Conservation (phyloP, 30 jellyfish, hydroid and myxozoan species). For the Aurelia coerulea region DNA sequence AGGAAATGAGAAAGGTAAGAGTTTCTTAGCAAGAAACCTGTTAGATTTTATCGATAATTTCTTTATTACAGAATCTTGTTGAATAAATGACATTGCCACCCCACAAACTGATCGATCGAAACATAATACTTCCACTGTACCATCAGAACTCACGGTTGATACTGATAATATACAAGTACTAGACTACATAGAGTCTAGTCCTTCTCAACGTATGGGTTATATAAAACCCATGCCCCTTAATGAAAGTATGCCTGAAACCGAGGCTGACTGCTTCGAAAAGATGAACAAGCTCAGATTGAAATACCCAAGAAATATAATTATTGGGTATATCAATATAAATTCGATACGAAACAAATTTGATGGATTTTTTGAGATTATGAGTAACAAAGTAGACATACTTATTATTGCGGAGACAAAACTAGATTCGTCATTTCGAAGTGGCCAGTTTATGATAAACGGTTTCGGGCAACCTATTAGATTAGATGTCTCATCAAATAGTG, state of each 20-base stretch:
- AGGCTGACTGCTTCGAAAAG: not conserved
- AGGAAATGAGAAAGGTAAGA: not conserved
- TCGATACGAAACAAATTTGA: slow-evolving; percentile 38
- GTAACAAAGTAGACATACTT: slow-evolving; percentile 34
- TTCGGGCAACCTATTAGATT: slow-evolving; percentile 47
- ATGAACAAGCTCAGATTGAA: slow-evolving; percentile 9
- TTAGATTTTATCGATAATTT: slow-evolving; percentile 6
- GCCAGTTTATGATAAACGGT: slow-evolving; percentile 55
- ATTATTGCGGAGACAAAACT: slow-evolving; percentile 43
- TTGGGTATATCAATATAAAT: slow-evolving; percentile 28
- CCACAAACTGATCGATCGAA: slow-evolving; percentile 7
- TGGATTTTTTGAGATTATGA: slow-evolving; percentile 16
- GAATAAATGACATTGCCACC: slow-evolving; percentile 2
- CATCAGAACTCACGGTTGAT: not conserved
- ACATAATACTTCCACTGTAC: not conserved
- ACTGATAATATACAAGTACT: not conserved
- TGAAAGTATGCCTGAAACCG: slow-evolving; percentile 31
- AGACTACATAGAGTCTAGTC: slow-evolving; percentile 13
- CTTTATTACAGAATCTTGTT: not conserved
- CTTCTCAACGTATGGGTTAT: slow-evolving; percentile 7
- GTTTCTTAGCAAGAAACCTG: slow-evolving; percentile 6
- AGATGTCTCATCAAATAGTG: slow-evolving; percentile 25
- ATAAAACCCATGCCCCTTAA: slow-evolving; percentile 3
- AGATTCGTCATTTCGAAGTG: slow-evolving; percentile 32
- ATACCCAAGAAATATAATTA: slow-evolving; percentile 16